Percentiles rank a stretch among this genome's conserved stretches.
phyloP scores from a whole-genome alignment of 2,113 vertebrate species.

The Meleagris gallopavo region DNA sequence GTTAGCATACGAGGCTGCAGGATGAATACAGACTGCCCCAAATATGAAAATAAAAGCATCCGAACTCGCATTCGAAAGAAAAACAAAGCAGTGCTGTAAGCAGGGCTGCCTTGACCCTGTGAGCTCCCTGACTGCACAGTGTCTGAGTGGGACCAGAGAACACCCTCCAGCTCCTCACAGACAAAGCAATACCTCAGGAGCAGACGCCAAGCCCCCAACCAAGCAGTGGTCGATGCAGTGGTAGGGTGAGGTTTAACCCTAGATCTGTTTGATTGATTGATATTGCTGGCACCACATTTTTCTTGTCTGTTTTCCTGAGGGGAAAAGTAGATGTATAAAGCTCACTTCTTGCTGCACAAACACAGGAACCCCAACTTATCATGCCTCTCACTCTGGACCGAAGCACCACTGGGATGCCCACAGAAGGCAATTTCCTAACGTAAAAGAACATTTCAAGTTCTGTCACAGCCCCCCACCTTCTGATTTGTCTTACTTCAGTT shows the following conservation, averaged over 20 bases:
- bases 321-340: fast-evolving
- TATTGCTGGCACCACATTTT: fast-evolving
- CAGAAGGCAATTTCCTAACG: not conserved
- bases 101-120: not conserved
- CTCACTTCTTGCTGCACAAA: not conserved
- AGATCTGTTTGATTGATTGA: not conserved
- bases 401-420: not conserved
- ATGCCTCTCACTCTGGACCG: fast-evolving
- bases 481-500: not conserved
- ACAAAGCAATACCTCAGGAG: not conserved
- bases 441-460: not conserved
- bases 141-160: not conserved
- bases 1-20: fast-evolving
- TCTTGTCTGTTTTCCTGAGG: not conserved
- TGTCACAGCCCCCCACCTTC: not conserved
- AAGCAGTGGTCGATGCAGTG: fast-evolving
- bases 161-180: not conserved
- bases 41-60: not conserved
- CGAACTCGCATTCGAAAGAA: not conserved
- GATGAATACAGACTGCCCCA: not conserved
- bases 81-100: not conserved
- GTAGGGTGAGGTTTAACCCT: not conserved
- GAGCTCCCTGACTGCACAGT: fast-evolving
- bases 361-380: not conserved
- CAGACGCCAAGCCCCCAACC: not conserved